phyloP scores from a whole-genome alignment of 1,140 invertebrate genomes.

The Arion vulgaris region DNA sequence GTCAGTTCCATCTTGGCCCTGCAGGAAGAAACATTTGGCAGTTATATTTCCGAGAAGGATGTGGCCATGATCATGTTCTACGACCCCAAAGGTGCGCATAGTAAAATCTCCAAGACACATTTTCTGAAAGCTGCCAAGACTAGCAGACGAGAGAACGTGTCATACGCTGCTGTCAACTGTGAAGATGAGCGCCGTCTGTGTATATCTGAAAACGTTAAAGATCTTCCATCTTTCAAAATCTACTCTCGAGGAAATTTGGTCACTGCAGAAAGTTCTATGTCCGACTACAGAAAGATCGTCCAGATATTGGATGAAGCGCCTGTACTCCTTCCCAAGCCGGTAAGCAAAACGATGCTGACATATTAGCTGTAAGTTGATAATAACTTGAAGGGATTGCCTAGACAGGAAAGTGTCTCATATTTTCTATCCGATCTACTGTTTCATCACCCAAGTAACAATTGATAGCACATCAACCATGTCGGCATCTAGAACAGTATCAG shows the following conservation, averaged over 20 bases:
- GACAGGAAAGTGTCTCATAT: no score
- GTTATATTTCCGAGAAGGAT: constrained; percentile 6
- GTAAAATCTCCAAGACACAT: constrained; percentile 13
- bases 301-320: constrained; percentile 1
- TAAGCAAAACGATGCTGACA: background rate
- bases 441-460: no score
- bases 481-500: no score
- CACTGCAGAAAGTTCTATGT: background rate
- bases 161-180: constrained; percentile 26
- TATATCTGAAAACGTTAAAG: background rate
- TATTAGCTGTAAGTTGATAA: background rate
- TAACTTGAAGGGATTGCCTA: no score
- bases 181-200: constrained; percentile 2
- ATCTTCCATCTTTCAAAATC: background rate
- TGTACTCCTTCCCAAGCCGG: background rate
- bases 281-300: constrained; percentile 6
- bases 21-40: constrained; percentile 14
- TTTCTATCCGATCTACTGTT: no score
- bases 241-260: constrained; percentile 9
- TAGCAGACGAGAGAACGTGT: background rate
- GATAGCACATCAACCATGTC: no score
- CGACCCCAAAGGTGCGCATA: background rate
- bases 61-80: constrained; percentile 29
- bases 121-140: constrained; percentile 24
- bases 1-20: background rate